A percentile compares a stretch with the other conserved stretches of the same genome.
phyloP scores from a whole-genome alignment of 2,113 vertebrate genomes.

The Oreochromis spilurus region DNA sequence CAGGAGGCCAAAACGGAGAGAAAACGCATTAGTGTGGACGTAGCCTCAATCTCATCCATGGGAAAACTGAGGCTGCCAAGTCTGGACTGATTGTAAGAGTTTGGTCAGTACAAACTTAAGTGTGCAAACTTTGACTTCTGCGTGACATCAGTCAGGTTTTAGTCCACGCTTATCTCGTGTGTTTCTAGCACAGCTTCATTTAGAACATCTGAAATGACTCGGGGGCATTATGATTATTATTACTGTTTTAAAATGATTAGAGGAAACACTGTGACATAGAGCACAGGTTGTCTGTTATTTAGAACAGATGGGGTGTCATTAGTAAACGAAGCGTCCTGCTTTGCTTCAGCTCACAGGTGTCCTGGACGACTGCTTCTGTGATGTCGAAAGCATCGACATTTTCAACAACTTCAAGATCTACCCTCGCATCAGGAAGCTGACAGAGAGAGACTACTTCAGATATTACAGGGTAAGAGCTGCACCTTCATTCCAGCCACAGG shows the following conservation, averaged over 20 bases:
- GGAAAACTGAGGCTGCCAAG: not conserved
- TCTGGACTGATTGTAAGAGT: not conserved
- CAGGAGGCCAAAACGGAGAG: too few relatives aligned
- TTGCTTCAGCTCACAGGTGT: slow-evolving; percentile 83
- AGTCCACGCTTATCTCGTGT: not conserved
- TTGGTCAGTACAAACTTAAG: not conserved
- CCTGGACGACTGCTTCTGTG: slow-evolving; percentile 95
- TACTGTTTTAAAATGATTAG: not conserved
- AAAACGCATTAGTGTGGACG: not conserved
- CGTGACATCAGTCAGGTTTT: not conserved
- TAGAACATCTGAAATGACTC: accelerated
- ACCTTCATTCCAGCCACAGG: too few relatives aligned
- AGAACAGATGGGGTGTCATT: not conserved
- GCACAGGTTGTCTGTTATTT: not conserved
- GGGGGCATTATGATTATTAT: not conserved
- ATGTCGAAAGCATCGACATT: slow-evolving; percentile 93
- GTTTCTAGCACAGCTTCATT: not conserved
- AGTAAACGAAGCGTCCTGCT: not conserved
- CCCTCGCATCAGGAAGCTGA: slow-evolving; percentile 86
- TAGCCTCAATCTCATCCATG: not conserved
- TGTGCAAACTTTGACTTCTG: not conserved
- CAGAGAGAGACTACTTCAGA: slow-evolving; percentile 91
- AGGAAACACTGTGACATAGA: not conserved
- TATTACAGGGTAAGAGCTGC: slow-evolving; percentile 85
- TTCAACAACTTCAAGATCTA: slow-evolving; percentile 97